A percentile compares a stretch with the other conserved stretches of the same genome.
Conservation (phyloP, 2,888 invertebrate genomes). For the Hydrotaea cyrtoneurina region DNA sequence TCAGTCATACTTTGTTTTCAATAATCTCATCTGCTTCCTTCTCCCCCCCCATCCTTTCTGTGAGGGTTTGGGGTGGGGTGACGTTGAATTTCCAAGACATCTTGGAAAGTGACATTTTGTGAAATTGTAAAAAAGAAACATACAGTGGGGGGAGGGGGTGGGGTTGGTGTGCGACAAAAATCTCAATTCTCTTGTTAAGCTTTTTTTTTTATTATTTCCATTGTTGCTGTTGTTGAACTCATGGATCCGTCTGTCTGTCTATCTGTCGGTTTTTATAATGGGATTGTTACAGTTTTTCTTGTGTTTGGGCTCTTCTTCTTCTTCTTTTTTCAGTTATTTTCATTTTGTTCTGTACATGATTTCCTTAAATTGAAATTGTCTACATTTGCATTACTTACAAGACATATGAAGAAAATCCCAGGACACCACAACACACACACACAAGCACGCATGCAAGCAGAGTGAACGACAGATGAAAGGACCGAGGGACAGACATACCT, state of each 20-base stretch:
- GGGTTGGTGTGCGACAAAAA: too few relatives aligned
- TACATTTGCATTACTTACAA: not conserved
- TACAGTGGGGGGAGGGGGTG: too few relatives aligned
- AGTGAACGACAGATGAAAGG: too few relatives aligned
- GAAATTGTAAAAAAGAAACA: not conserved
- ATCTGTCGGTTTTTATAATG: not conserved
- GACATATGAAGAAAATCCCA: not conserved
- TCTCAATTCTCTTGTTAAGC: not conserved
- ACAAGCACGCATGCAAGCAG: not conserved
- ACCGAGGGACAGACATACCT: not conserved
- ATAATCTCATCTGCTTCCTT: too few relatives aligned
- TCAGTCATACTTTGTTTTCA: too few relatives aligned
- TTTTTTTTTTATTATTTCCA: too few relatives aligned
- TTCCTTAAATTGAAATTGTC: not conserved
- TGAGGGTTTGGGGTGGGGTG: too few relatives aligned
- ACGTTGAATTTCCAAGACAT: too few relatives aligned
- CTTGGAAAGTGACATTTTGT: not conserved
- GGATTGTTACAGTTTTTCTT: slow-evolving; percentile 1
- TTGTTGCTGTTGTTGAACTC: too few relatives aligned
- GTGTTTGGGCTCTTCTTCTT: not conserved
- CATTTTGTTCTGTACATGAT: slow-evolving; percentile 3
- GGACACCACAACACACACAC: not conserved
- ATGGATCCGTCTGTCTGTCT: too few relatives aligned
- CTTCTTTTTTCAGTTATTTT: not conserved
- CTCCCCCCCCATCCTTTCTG: too few relatives aligned